Base-by-base conservation (phyloP, 2,113 vertebrate species). In the Epinephelus moara region DNA sequence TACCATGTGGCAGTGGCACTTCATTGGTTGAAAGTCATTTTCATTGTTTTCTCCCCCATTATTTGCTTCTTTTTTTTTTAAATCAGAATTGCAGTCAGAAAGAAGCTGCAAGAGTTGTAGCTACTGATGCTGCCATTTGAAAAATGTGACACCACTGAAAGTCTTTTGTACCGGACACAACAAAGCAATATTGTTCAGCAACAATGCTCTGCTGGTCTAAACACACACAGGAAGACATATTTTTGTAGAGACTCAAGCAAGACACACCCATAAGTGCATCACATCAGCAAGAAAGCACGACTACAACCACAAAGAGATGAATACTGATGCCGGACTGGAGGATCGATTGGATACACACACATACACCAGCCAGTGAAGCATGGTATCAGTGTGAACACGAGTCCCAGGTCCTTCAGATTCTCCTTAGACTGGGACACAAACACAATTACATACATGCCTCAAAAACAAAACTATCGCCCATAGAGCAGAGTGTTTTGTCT, bases 121-220 rank as follows among this genome's bases (percentile, higher is more conserved):
- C 30, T 61, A 45, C 42, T 80, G 11, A 66, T 57, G 60, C 15
- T 62, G 64, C 40, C 45, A 10, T 64, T 70, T 45, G 27, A 75
- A 9, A 63, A 72, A 17, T 37, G 11, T 70, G n/a, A 55, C 55
- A 62, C 12, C 70, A 19, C 74, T 78, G 21, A 73, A 15, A 62
- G 3, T 52, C 27, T 68, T 33, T 61, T 50, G 14, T 61, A n/a
- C 14, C 56, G 53, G 19, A 74, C 23, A 50, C 18, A 66, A 75
- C 62, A 80, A 75, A 71, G 27, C 40, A 66, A 49, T 23, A 8
- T 37, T 85, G 55, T 61, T 80, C 37, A 47, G 63, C n/a, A 50
- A 19, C 75, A 75, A 53, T 0, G 10, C 70, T 37, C 42, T 6
- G 47, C 55, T 4, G 15, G 37, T 49, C 70, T 42, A 33, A 59